Evolutionary conservation across 2,113 vertebrate genomes (phyloP), one percentile per base, ranked within the genome.

Genomic region (Condylura cristata): DNA sequence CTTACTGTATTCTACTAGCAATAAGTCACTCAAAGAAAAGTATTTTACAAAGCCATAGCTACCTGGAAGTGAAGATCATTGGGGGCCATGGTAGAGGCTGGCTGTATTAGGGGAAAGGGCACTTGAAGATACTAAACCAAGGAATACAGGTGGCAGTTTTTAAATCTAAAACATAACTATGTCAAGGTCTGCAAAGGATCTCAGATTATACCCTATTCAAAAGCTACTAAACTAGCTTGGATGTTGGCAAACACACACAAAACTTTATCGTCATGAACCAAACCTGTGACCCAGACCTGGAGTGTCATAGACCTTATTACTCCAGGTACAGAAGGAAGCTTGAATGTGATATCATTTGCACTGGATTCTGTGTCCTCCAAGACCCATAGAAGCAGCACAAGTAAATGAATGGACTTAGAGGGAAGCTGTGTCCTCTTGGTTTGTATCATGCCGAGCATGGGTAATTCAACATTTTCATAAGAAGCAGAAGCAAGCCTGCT

Each of bases 131-230:
- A 3, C 66, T 30, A 48, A 65, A 34, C 34, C 53, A 78, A 39
- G 41, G 8, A 87, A 53, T 51, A 12, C 39, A 8, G n/a, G 46
- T 28, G 11, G 32, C 14, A 32, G 34, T 41, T 51, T 70, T 61
- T 44, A 34, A 66, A 66, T 86, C 78, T 86, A 61, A 89, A 93
- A n/a, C 16, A 44, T 28, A 89, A 84, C 46, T 70, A 79, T 68
- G 51, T 56, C 70, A 34, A 26, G 22, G 46, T 79, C 79, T 85
- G n/a, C 61, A 10, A 88, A 80, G 51, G 41, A 61, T 61, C 61
- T 85, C 48, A 34, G 1, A 53, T 72, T 86, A 88, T 78, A 51
- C 32, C 41, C 37, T 51, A 48, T 61, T 76, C 61, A 60, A 71
- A 72, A 74, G 22, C n/a, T 79, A 86, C 53, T 71, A 44, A 76